phyloP scores from a whole-genome alignment of 92 coral and sea anemone genomes.

The Phymanthus crucifer region DNA sequence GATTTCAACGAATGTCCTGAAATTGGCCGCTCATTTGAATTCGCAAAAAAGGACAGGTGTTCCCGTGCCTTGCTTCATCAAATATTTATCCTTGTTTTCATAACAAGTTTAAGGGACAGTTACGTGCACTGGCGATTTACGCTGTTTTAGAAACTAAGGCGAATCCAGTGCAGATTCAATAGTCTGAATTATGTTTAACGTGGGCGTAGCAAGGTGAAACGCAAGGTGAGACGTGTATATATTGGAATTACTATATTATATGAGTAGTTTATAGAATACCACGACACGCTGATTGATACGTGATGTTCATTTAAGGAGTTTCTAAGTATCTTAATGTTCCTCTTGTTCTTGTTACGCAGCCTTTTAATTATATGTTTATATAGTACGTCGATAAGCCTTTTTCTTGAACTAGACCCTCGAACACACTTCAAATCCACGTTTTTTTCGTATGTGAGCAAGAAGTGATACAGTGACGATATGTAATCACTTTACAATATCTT shows the following conservation, averaged over 20 bases:
- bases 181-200: neutral
- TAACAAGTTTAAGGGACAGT: slow-evolving; percentile 1
- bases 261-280: neutral
- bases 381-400: neutral
- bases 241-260: neutral
- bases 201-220: slow-evolving; percentile 9
- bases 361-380: neutral
- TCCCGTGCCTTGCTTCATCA: neutral
- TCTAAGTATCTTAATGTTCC: neutral
- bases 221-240: slow-evolving; percentile 1
- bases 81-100: slow-evolving; percentile 26
- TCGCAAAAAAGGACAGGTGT: slow-evolving; percentile 27
- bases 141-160: neutral
- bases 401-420: neutral
- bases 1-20: neutral
- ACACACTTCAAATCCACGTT: too few species aligned
- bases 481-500: neutral
- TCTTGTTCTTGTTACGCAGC: slow-evolving; percentile 5
- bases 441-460: neutral
- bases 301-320: slow-evolving; percentile 12
- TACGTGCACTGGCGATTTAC: slow-evolving; percentile 11
- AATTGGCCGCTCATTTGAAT: slow-evolving; percentile 13
- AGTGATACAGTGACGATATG: neutral
- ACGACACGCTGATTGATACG: slow-evolving; percentile 2
- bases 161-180: neutral